phyloP scores from a whole-genome alignment of 2,797 vertebrate species.

The Syngnathus acus region DNA sequence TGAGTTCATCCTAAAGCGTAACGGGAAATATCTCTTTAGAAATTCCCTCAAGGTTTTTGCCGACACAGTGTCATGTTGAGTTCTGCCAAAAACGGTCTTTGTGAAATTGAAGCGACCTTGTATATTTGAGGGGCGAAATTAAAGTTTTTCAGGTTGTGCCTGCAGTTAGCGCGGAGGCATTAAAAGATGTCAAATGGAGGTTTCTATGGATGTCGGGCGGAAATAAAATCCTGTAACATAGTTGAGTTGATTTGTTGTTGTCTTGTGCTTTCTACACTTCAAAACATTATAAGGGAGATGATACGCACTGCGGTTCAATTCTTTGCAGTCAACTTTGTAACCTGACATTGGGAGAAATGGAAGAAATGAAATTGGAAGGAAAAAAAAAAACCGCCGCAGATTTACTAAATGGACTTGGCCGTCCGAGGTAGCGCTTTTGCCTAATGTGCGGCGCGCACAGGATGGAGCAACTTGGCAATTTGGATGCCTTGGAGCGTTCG shows the following conservation, averaged over 20 bases:
- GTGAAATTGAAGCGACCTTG: neutral
- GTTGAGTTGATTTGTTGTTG: neutral
- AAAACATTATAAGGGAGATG: neutral
- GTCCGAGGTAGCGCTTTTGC: neutral
- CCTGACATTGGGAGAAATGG: neutral
- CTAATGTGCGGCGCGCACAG: neutral
- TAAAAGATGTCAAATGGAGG: neutral
- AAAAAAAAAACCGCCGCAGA: neutral
- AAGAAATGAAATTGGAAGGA: neutral
- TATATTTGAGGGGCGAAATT: neutral
- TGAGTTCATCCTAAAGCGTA: neutral
- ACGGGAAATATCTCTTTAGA: neutral
- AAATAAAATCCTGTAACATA: neutral
- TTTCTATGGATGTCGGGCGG: neutral
- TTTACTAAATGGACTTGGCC: neutral
- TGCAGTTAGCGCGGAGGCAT: neutral
- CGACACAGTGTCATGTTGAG: neutral
- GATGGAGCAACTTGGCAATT: constrained; percentile 29
- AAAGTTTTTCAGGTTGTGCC: neutral
- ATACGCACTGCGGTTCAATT: neutral
- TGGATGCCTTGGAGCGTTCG: constrained; percentile 40
- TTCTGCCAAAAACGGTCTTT: neutral
- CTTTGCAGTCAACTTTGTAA: neutral
- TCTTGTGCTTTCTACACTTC: too few species aligned
- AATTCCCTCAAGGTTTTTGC: neutral